Evolutionary conservation across 2,888 invertebrate genomes (phyloP).

Genomic region (Apoda limacodes): DNA sequence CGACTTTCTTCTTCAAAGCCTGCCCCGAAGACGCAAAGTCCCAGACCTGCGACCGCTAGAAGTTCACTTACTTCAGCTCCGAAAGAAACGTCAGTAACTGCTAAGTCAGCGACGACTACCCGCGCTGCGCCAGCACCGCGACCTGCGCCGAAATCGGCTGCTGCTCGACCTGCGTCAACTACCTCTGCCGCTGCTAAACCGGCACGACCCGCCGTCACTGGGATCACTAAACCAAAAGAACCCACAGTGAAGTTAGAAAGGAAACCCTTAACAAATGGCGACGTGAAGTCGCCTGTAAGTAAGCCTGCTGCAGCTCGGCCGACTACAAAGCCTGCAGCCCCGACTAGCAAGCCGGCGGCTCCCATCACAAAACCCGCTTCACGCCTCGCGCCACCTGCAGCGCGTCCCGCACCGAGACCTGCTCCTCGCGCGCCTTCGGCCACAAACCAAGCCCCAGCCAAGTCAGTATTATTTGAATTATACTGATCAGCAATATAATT

Average conservation of each 20-base stretch:
- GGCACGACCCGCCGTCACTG: conserved; percentile 20
- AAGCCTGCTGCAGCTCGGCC: conserved; percentile 22
- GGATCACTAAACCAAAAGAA: conserved; percentile 27
- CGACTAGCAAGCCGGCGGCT: conserved; percentile 26
- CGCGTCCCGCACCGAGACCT: conserved; percentile 3
- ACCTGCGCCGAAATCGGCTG: conserved; percentile 16
- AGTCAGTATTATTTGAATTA: conserved; percentile 27
- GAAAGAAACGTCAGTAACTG: conserved; percentile 14
- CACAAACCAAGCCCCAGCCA: conserved; percentile 22
- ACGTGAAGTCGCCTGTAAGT: conserved; percentile 32
- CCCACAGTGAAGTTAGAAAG: conserved; percentile 40
- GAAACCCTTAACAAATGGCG: conserved; percentile 69
- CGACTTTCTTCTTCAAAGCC: not conserved
- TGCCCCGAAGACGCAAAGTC: conserved; percentile 9
- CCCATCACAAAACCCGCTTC: conserved; percentile 25
- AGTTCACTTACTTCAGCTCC: too few relatives aligned
- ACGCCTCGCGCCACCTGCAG: conserved; percentile 21
- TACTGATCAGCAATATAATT: too few relatives aligned
- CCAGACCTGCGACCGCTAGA: conserved; percentile 16
- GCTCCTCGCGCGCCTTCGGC: too few relatives aligned
- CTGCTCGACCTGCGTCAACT: conserved; percentile 12
- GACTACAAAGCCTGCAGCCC: conserved; percentile 22
- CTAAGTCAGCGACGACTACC: conserved; percentile 12
- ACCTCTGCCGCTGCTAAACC: too few relatives aligned
- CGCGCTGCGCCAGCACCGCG: conserved; percentile 17